These are phyloP conservation scores for Gymnocypris eckloni DNA, from an alignment of 2,797 vertebrate genomes.

Conservation along the genomic window DNA sequence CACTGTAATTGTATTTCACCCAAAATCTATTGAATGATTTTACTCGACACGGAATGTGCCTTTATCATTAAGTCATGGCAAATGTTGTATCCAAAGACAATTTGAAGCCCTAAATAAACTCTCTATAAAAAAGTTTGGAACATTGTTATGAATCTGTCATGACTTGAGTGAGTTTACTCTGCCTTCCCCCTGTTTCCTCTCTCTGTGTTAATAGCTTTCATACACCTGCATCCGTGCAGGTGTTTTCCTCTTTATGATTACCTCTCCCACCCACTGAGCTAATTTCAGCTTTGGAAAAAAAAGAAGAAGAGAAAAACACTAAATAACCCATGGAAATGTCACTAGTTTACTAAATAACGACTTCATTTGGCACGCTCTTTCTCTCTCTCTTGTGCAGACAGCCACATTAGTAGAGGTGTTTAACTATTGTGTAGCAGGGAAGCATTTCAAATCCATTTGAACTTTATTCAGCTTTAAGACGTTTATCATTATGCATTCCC, in stretches of 20 bases:
- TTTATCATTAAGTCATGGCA: slow-evolving; percentile 25
- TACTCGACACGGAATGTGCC: slow-evolving; percentile 6
- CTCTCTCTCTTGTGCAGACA: slow-evolving; percentile 11
- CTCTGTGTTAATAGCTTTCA: slow-evolving; percentile 47
- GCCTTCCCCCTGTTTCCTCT: slow-evolving; percentile 33
- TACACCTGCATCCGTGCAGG: slow-evolving; percentile 50
- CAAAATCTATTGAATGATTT: slow-evolving; percentile 15
- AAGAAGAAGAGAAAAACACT: neutral
- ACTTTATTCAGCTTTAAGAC: slow-evolving; percentile 37
- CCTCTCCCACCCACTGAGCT: slow-evolving; percentile 36
- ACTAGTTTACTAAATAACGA: slow-evolving; percentile 27
- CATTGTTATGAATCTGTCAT: slow-evolving; percentile 42
- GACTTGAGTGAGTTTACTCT: slow-evolving; percentile 37
- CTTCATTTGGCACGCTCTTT: neutral
- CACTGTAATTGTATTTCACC: slow-evolving; percentile 25
- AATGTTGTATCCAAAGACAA: slow-evolving; percentile 33
- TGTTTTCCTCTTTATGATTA: slow-evolving; percentile 50
- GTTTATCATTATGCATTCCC: slow-evolving; percentile 35
- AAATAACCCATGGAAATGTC: slow-evolving; percentile 37
- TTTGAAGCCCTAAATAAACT: slow-evolving; percentile 49
- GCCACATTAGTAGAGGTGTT: slow-evolving; percentile 39
- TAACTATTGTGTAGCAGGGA: slow-evolving; percentile 28
- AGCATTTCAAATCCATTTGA: slow-evolving; percentile 39
- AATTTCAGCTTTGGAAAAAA: slow-evolving; percentile 23
- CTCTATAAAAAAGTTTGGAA: slow-evolving; percentile 26